phyloP scores from a whole-genome alignment of 2,888 invertebrate genomes.

The Timandra comae region DNA sequence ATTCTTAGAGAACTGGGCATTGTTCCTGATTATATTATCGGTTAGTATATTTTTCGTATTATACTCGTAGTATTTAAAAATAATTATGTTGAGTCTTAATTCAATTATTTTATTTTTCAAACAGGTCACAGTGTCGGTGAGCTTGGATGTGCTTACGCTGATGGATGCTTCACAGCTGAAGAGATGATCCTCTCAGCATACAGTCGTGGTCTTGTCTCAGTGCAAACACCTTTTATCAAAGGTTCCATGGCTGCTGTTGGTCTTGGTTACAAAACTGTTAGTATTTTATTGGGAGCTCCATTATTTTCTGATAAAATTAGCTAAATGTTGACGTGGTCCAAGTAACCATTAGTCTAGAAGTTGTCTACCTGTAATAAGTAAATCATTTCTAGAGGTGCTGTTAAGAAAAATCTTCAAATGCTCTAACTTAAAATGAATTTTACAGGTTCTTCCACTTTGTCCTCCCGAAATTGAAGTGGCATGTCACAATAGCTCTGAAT shows the following conservation, averaged over 20 bases:
- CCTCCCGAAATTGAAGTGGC: constrained; percentile 84
- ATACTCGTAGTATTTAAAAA: neutral
- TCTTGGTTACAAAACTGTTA: constrained; percentile 66
- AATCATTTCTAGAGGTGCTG: too few species aligned
- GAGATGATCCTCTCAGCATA: constrained; percentile 88
- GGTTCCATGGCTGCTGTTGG: constrained; percentile 94
- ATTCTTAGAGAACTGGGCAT: constrained; percentile 70
- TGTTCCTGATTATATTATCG: constrained; percentile 83
- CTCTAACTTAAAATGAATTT: too few species aligned
- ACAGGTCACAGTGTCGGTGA: constrained; percentile 94
- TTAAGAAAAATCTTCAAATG: too few species aligned
- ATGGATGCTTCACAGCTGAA: constrained; percentile 88
- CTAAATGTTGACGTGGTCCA: too few species aligned
- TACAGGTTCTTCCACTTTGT: constrained; percentile 31
- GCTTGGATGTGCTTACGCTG: constrained; percentile 93
- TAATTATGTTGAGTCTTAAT: neutral
- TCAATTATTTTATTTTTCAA: neutral
- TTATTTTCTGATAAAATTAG: neutral
- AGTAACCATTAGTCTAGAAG: too few species aligned
- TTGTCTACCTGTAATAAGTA: too few species aligned
- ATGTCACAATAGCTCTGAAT: constrained; percentile 86
- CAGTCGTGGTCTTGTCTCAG: constrained; percentile 82
- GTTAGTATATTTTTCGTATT: constrained; percentile 52
- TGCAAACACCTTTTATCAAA: constrained; percentile 78
- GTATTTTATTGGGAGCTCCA: neutral